phyloP scores from a whole-genome alignment of 2,888 invertebrate species.

The Trichopria drosophilae region DNA sequence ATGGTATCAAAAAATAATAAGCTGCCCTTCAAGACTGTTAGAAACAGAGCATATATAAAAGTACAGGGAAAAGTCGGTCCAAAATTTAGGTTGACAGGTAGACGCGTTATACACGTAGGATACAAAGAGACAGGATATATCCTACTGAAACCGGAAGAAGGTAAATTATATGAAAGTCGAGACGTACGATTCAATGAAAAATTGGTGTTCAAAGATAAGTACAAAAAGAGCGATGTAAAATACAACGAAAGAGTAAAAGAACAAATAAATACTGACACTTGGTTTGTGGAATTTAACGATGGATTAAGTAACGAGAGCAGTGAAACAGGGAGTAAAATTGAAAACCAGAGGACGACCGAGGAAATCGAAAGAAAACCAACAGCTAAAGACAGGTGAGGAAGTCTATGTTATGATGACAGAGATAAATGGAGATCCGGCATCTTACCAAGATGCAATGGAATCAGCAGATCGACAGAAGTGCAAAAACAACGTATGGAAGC shows the following conservation, averaged over 20 bases:
- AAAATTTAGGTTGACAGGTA: too few relatives aligned
- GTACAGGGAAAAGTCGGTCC: not conserved
- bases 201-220: too few relatives aligned
- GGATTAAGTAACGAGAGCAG: not conserved
- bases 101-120: conserved; percentile 4
- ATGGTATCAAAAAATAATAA: conserved; percentile 34
- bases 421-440: conserved; percentile 4
- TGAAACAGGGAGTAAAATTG: not conserved
- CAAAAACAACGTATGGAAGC: conserved; percentile 25
- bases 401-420: too few relatives aligned
- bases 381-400: not conserved
- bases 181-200: too few relatives aligned
- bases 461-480: conserved; percentile 20
- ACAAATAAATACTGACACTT: not conserved
- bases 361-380: not conserved
- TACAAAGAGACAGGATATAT: too few relatives aligned
- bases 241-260: not conserved
- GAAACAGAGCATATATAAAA: conserved; percentile 23
- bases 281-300: not conserved
- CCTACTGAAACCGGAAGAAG: too few relatives aligned
- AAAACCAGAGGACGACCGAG: not conserved
- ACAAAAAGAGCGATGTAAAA: not conserved
- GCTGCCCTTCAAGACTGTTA: conserved; percentile 29
- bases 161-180: too few relatives aligned
- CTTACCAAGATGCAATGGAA: conserved; percentile 16